Percentiles rank a stretch among this genome's conserved stretches.
Evolutionary conservation across 1,140 invertebrate species (phyloP).

Genomic region (Aphelenchoides avenae): DNA sequence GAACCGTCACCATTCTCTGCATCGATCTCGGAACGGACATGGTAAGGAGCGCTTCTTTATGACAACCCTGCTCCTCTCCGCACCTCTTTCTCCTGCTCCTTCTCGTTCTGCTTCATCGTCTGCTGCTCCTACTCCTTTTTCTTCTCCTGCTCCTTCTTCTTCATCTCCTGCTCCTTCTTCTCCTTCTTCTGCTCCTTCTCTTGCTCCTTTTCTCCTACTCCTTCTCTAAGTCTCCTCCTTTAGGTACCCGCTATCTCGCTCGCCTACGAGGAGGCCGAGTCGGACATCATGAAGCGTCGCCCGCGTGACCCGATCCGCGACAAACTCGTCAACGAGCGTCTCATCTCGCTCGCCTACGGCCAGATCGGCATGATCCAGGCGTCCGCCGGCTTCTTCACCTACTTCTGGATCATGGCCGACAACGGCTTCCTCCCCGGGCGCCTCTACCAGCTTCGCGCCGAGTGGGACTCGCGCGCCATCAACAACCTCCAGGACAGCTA

Average conservation of each 20-base stretch:
- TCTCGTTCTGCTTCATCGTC: no score
- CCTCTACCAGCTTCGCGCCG: constrained; percentile 63
- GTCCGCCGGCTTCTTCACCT: constrained; percentile 90
- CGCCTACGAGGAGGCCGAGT: constrained; percentile 94
- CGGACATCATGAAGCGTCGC: constrained; percentile 97
- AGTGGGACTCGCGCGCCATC: constrained; percentile 65
- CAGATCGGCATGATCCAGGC: constrained; percentile 99
- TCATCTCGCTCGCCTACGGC: constrained; percentile 76
- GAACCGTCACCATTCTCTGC: constrained; percentile 97
- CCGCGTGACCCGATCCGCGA: constrained; percentile 88
- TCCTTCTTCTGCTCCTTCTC: no score
- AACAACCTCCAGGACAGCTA: constrained; percentile 67
- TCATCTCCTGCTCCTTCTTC: no score
- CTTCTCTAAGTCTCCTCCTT: no score
- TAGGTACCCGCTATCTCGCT: constrained; percentile 85
- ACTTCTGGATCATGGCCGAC: constrained; percentile 67
- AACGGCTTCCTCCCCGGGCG: constrained; percentile 65
- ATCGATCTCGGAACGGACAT: constrained; percentile 99
- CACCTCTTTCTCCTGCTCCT: no score
- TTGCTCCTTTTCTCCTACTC: not conserved
- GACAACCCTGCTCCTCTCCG: not conserved
- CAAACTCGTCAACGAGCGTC: constrained; percentile 95
- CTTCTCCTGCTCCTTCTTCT: no score
- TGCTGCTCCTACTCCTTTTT: no score
- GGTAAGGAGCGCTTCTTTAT: constrained; percentile 61